Conservation (phyloP, 2,888 invertebrate species). For the Lissonota sp. region DNA sequence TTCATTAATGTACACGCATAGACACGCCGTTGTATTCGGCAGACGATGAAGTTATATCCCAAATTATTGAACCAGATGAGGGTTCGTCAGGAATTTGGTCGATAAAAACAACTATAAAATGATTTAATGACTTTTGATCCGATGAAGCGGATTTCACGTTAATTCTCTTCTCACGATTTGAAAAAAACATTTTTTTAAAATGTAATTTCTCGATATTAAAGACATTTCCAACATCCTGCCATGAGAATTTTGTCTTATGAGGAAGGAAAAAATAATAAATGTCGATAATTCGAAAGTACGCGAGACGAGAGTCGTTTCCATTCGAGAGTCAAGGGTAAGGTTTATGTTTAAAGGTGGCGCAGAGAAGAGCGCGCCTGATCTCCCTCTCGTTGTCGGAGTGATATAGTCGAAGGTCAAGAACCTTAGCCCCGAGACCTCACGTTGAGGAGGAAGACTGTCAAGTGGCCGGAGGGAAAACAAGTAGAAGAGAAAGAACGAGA, state of each 20-base stretch:
- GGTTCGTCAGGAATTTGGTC: too few relatives aligned
- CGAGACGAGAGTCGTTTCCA: neutral
- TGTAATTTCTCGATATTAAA: too few relatives aligned
- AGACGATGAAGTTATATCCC: neutral
- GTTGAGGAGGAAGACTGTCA: constrained; percentile 66
- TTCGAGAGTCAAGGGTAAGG: constrained; percentile 15
- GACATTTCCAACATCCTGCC: too few relatives aligned
- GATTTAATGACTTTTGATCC: too few relatives aligned
- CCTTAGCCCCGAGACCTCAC: constrained; percentile 65
- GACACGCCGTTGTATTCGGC: neutral
- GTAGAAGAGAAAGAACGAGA: constrained; percentile 4
- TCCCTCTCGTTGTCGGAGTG: constrained; percentile 28
- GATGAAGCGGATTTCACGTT: too few relatives aligned
- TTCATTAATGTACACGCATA: constrained; percentile 12
- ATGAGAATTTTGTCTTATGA: too few relatives aligned
- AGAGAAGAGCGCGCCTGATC: constrained; percentile 7
- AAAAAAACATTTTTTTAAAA: too few relatives aligned
- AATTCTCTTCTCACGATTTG: too few relatives aligned
- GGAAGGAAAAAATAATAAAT: too few relatives aligned
- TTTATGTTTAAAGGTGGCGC: constrained; percentile 26
- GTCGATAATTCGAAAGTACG: too few relatives aligned
- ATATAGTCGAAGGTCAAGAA: constrained; percentile 62
- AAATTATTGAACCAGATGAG: neutral
- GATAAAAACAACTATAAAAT: too few relatives aligned
- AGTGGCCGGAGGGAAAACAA: constrained; percentile 61